These are phyloP conservation scores for Eupithecia dodoneata DNA, from an alignment of 2,888 invertebrate genomes.

Conservation along the genomic window DNA sequence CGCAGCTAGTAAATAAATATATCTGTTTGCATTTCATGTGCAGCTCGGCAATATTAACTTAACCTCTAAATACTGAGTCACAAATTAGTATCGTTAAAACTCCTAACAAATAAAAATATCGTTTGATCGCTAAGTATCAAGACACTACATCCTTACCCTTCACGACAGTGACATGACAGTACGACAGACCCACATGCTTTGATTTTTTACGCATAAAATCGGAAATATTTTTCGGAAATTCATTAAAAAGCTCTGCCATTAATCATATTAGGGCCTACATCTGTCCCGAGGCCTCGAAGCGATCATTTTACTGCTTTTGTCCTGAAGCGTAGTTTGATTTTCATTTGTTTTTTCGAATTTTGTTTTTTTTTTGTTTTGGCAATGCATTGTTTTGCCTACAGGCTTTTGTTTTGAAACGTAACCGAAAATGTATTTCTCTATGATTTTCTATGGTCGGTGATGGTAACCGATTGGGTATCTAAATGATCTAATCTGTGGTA, in stretches of 20 bases:
- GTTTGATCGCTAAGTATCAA: slow-evolving; percentile 49
- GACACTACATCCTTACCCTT: slow-evolving; percentile 25
- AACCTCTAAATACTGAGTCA: not conserved
- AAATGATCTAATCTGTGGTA: too few species aligned
- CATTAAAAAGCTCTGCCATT: slow-evolving; percentile 75
- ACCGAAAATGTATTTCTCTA: not conserved
- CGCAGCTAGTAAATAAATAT: too few species aligned
- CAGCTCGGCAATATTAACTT: not conserved
- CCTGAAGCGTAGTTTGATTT: slow-evolving; percentile 39
- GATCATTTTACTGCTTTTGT: slow-evolving; percentile 59
- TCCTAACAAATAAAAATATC: too few species aligned
- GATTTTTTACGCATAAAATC: slow-evolving; percentile 69
- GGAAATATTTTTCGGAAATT: slow-evolving; percentile 76
- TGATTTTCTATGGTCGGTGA: not conserved
- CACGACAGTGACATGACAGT: slow-evolving; percentile 56
- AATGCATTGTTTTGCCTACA: not conserved
- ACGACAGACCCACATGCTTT: slow-evolving; percentile 73
- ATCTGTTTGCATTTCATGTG: too few species aligned
- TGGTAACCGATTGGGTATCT: not conserved
- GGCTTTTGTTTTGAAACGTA: not conserved
- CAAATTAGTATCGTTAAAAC: slow-evolving; percentile 17
- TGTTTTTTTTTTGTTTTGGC: not conserved
- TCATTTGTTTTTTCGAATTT: slow-evolving; percentile 22
- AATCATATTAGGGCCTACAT: slow-evolving; percentile 80
- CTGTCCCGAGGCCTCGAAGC: slow-evolving; percentile 60